phyloP scores from a whole-genome alignment of 2,888 invertebrate genomes.

The Trissoscelio sp. region DNA sequence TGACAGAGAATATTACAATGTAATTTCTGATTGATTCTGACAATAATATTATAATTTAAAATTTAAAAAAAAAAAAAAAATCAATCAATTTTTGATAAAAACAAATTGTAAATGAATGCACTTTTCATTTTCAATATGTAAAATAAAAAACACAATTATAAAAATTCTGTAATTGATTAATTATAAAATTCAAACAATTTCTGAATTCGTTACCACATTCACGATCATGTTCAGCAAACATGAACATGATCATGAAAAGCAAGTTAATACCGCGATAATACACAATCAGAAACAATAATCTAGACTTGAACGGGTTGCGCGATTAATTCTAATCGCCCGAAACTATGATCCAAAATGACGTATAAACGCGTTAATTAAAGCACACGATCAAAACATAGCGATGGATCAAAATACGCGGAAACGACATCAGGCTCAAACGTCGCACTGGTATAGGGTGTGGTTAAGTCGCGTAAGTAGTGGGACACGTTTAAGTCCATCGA shows the following conservation, averaged over 20 bases:
- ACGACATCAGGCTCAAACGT: constrained; percentile 1
- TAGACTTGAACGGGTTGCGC: background rate
- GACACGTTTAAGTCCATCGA: constrained; percentile 64
- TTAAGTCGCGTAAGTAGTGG: constrained; percentile 66
- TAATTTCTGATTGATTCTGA: too few relatives aligned
- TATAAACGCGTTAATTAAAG: constrained; percentile 16
- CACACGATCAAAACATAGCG: constrained; percentile 6
- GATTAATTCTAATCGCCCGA: constrained; percentile 3
- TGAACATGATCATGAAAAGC: background rate
- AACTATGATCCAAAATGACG: constrained; percentile 17
- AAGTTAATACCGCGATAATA: background rate
- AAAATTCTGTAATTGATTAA: too few relatives aligned
- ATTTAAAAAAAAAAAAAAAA: too few relatives aligned
- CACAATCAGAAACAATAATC: constrained; percentile 30
- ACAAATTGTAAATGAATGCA: too few relatives aligned
- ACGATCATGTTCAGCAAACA: too few relatives aligned
- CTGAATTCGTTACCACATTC: too few relatives aligned
- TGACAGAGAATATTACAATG: too few relatives aligned
- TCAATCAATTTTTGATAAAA: too few relatives aligned
- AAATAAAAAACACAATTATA: too few relatives aligned
- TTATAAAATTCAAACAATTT: too few relatives aligned
- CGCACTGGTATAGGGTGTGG: constrained; percentile 66
- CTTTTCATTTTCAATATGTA: too few relatives aligned
- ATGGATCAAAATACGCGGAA: constrained; percentile 16
- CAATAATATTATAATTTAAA: too few relatives aligned